Percentiles rank a stretch among this genome's conserved stretches.
phyloP scores from a whole-genome alignment of 92 coral and sea anemone genomes.

The Umimayanthus kanabou region DNA sequence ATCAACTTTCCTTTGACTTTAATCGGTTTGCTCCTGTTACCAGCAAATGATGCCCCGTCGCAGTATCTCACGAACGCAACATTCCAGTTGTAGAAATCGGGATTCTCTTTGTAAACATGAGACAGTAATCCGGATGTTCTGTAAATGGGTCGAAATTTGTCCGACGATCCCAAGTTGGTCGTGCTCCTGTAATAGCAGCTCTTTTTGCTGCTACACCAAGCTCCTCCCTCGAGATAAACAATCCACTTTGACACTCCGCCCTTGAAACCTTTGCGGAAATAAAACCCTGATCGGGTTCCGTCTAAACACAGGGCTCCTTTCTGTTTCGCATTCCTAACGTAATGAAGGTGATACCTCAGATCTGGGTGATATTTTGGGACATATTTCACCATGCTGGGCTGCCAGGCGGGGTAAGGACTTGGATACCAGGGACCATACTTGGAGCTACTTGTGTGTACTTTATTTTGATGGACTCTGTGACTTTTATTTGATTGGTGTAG shows the following conservation, averaged over 20 bases:
- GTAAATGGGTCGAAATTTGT: slow-evolving; percentile 41
- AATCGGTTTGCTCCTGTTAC: slow-evolving; percentile 82
- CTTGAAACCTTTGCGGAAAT: slow-evolving; percentile 65
- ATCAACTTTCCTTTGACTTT: slow-evolving; percentile 59
- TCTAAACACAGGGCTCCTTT: slow-evolving; percentile 91
- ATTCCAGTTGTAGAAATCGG: slow-evolving; percentile 91
- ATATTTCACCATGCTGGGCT: not conserved
- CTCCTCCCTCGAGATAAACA: slow-evolving; percentile 87
- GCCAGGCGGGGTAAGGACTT: slow-evolving; percentile 31
- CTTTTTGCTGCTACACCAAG: slow-evolving; percentile 84
- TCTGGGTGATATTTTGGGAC: not conserved
- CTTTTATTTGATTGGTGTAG: slow-evolving; percentile 12
- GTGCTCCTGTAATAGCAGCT: slow-evolving; percentile 76
- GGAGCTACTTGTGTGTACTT: slow-evolving; percentile 14
- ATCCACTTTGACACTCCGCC: slow-evolving; percentile 76
- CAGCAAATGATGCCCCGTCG: slow-evolving; percentile 94
- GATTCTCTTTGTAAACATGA: slow-evolving; percentile 52
- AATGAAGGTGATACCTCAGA: slow-evolving; percentile 47
- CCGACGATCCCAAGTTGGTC: slow-evolving; percentile 72
- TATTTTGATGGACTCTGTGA: slow-evolving; percentile 22
- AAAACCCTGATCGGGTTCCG: slow-evolving; percentile 87
- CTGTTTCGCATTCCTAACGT: slow-evolving; percentile 52
- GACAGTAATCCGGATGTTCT: slow-evolving; percentile 80
- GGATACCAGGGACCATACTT: slow-evolving; percentile 43
- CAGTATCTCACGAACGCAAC: slow-evolving; percentile 90